A percentile compares a stretch with the other conserved stretches of the same genome.
Evolutionary conservation across 2,113 vertebrate species (phyloP).

Genomic region (Donacobius atricapilla): DNA sequence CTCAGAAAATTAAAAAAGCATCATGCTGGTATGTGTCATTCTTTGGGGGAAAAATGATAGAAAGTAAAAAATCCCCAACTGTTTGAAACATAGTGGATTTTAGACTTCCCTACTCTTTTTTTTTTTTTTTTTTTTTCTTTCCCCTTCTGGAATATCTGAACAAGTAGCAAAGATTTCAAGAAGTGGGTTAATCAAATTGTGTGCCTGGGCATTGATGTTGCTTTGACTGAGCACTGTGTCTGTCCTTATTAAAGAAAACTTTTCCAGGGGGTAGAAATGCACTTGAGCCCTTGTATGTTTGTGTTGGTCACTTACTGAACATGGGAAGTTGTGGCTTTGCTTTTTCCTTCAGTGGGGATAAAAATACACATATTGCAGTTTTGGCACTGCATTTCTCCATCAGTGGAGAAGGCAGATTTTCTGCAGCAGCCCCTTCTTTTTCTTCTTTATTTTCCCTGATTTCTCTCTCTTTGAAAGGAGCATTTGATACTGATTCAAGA

Average conservation of each 20-base stretch:
- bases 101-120: not conserved
- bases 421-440: not conserved
- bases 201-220: not conserved
- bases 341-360: slow-evolving; percentile 19
- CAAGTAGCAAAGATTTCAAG: not conserved
- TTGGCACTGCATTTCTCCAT: not conserved
- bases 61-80: not conserved
- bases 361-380: not conserved
- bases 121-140: not conserved
- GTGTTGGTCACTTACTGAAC: slow-evolving; percentile 26
- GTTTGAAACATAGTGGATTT: not conserved
- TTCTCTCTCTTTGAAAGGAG: not conserved
- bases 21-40: not conserved
- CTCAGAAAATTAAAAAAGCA: not conserved
- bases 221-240: slow-evolving; percentile 13
- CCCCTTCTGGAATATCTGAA: not conserved
- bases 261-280: slow-evolving; percentile 36
- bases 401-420: not conserved
- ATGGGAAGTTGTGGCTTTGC: slow-evolving; percentile 19
- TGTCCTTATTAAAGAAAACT: slow-evolving; percentile 41
- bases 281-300: not conserved
- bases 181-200: slow-evolving; percentile 1
- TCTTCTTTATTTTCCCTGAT: accelerated
- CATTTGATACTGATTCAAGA: not conserved
- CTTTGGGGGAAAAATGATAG: not conserved